Evolutionary conservation across 2,888 invertebrate species (phyloP).

Genomic region (Stegana nigrithorax): DNA sequence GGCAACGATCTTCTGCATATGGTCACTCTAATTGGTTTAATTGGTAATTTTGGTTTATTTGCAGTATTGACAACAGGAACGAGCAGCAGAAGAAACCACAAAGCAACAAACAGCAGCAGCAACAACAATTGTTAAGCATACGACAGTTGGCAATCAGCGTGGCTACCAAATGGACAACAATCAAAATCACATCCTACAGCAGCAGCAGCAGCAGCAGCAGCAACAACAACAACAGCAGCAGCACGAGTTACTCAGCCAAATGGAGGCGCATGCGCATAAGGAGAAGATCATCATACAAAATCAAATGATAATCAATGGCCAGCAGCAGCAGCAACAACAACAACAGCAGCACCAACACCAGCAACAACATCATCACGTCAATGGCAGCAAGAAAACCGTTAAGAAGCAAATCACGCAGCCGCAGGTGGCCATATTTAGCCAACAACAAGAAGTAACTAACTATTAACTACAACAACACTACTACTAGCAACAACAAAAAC

Average conservation of each 20-base stretch:
- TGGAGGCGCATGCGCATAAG: constrained; percentile 50
- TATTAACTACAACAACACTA: constrained; percentile 48
- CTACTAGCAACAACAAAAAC: constrained; percentile 30
- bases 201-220: constrained; percentile 69
- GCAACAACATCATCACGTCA: constrained; percentile 22
- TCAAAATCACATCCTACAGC: constrained; percentile 60
- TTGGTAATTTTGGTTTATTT: too few species aligned
- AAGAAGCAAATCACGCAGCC: neutral
- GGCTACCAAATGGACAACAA: constrained; percentile 58
- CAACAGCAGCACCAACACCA: constrained; percentile 61
- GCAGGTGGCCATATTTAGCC: neutral
- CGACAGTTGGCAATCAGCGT: constrained; percentile 38
- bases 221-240: constrained; percentile 67
- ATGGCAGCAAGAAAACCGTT: neutral
- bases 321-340: constrained; percentile 57
- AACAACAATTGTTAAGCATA: too few species aligned
- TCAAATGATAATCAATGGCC: constrained; percentile 65
- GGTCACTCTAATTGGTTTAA: constrained; percentile 32
- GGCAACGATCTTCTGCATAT: neutral
- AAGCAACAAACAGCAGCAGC: constrained; percentile 68
- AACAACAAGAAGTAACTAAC: constrained; percentile 57
- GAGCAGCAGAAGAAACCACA: constrained; percentile 58
- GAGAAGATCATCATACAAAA: constrained; percentile 66
- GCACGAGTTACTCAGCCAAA: constrained; percentile 26
- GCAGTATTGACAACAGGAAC: constrained; percentile 69